phyloP scores from a whole-genome alignment of 2,797 vertebrate genomes.

The Valencia hispanica region DNA sequence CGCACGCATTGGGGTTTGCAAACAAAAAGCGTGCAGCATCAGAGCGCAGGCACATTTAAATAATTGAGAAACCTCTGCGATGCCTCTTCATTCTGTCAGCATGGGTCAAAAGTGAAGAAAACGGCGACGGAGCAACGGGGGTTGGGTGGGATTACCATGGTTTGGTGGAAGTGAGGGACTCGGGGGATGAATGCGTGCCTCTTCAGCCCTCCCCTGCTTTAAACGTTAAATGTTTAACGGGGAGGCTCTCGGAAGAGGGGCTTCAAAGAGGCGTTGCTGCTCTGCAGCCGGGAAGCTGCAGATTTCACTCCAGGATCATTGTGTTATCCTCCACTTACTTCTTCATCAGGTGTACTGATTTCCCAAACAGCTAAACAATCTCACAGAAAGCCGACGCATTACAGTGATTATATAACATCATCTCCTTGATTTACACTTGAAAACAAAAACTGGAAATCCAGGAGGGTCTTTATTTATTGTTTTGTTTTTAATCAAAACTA shows the following conservation, averaged over 20 bases:
- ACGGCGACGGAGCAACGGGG: constrained; percentile 46
- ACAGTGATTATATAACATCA: constrained; percentile 3
- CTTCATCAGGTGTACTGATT: constrained; percentile 26
- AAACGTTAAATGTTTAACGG: constrained; percentile 73
- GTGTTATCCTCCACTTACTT: constrained; percentile 8
- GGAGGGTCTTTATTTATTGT: no score
- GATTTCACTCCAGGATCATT: constrained; percentile 33
- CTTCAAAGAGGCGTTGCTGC: constrained; percentile 64
- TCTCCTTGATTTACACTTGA: constrained; percentile 18
- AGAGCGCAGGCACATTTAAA: constrained; percentile 57
- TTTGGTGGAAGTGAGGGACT: constrained; percentile 43
- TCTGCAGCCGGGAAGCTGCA: constrained; percentile 30
- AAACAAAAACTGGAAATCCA: no score
- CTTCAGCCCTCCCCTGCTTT: constrained; percentile 36
- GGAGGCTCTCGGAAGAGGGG: constrained; percentile 63
- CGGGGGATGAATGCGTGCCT: constrained; percentile 39
- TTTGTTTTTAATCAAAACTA: no score
- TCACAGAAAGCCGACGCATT: not conserved
- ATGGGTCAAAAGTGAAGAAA: constrained; percentile 60
- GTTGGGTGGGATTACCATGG: constrained; percentile 44
- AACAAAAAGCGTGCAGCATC: constrained; percentile 56
- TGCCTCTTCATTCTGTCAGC: constrained; percentile 64
- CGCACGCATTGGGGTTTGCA: constrained; percentile 13
- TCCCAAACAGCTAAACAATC: constrained; percentile 8
- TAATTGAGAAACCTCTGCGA: constrained; percentile 72